phyloP scores from a whole-genome alignment of 2,113 vertebrate species.

The Caranx melampygus region DNA sequence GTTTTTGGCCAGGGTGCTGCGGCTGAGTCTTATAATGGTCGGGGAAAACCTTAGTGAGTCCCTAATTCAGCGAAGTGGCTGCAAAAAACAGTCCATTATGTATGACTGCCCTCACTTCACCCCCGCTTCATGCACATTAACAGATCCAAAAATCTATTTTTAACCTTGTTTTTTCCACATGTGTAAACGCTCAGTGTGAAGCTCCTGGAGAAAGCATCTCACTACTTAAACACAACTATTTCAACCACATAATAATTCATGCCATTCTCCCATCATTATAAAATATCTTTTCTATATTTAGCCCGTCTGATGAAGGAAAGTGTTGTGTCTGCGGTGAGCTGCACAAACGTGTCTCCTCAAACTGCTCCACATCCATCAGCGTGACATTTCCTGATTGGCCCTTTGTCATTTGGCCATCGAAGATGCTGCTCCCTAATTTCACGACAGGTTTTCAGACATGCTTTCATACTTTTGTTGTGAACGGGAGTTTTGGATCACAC shows the following conservation, averaged over 20 bases:
- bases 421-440: neutral
- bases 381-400: neutral
- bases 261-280: neutral
- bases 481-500: neutral
- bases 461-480: neutral
- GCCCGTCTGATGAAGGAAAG: neutral
- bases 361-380: neutral
- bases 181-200: conserved; percentile 1
- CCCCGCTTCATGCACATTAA: neutral
- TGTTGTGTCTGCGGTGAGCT: neutral
- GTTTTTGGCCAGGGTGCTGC: no score
- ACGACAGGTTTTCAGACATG: neutral
- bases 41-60: neutral
- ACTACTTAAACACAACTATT: conserved; percentile 4
- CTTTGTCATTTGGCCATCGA: neutral
- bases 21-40: neutral
- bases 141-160: conserved; percentile 9
- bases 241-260: conserved; percentile 1
- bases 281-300: neutral
- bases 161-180: conserved; percentile 3
- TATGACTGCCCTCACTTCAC: neutral
- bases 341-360: neutral
- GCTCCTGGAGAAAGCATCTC: neutral
- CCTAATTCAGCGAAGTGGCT: neutral
- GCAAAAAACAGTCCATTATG: neutral